These are phyloP conservation scores for Sepioteuthis lessoniana DNA, from an alignment of 2,888 invertebrate species.

Conservation along the genomic window DNA sequence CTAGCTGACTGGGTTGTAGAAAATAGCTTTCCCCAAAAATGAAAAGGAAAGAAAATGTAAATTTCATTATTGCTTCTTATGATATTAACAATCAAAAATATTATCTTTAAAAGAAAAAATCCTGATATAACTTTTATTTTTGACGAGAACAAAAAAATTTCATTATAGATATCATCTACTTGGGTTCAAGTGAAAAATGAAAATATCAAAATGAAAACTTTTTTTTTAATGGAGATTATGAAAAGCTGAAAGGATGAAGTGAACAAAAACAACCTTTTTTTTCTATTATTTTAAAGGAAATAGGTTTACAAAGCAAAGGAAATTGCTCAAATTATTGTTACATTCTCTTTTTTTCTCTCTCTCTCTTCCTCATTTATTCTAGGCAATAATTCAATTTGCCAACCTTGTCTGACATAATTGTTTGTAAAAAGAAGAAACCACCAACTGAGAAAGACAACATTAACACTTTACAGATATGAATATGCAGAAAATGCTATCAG, in stretches of 20 bases:
- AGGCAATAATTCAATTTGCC: neutral
- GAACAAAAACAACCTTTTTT: neutral
- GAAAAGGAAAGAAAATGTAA: neutral
- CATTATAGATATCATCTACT: neutral
- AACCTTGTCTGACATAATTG: slow-evolving; percentile 33
- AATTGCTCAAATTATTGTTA: neutral
- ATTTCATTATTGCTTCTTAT: neutral
- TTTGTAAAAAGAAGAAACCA: neutral
- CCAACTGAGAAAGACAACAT: neutral
- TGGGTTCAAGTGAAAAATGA: neutral
- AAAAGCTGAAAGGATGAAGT: neutral
- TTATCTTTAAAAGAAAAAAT: neutral
- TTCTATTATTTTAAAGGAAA: neutral
- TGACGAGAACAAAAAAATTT: neutral
- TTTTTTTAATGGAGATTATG: neutral
- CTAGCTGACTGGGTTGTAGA: too few relatives aligned
- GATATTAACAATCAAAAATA: neutral
- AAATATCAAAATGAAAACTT: neutral
- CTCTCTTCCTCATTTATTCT: neutral
- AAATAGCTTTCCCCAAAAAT: neutral
- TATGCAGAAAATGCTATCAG: neutral
- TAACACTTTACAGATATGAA: neutral
- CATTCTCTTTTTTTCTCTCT: neutral
- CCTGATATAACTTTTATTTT: neutral
- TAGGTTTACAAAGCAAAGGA: neutral